Percentiles rank a stretch among this genome's conserved stretches.
phyloP scores from a whole-genome alignment of 1,140 invertebrate species.

The Cyphomyrmex costatus region DNA sequence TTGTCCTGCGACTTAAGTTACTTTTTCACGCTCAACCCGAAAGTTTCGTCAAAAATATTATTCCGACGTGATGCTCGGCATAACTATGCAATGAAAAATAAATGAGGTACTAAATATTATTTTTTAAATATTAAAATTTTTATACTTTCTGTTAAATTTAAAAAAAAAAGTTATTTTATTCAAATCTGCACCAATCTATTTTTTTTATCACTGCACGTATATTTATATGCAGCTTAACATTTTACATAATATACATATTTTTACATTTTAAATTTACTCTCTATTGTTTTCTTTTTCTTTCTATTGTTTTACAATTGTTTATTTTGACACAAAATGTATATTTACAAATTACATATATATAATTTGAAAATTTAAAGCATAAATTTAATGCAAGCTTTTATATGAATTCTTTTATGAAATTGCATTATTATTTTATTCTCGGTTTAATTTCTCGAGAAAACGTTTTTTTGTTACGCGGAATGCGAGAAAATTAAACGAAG shows the following conservation, averaged over 20 bases:
- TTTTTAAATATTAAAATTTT: background rate
- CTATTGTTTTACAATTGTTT: background rate
- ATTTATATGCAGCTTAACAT: background rate
- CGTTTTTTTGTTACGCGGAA: constrained; percentile 14
- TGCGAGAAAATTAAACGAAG: constrained; percentile 20
- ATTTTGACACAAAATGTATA: background rate
- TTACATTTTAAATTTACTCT: background rate
- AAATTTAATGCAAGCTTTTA: background rate
- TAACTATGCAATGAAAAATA: constrained; percentile 1
- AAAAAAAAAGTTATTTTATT: background rate
- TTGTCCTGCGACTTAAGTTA: constrained; percentile 45
- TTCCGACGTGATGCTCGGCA: background rate
- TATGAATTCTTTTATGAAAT: background rate
- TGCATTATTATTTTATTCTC: constrained; percentile 8
- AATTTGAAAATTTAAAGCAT: background rate
- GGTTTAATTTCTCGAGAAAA: constrained; percentile 13
- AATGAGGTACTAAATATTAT: background rate
- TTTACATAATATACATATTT: constrained; percentile 1
- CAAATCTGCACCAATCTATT: background rate
- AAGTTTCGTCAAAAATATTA: constrained; percentile 30
- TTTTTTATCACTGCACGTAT: background rate
- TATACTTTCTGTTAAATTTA: background rate
- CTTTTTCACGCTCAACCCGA: constrained; percentile 19
- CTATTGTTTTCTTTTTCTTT: background rate
- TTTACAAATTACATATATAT: background rate